phyloP scores from a whole-genome alignment of 1,140 invertebrate genomes.

The Caenorhabditis elegans region WBcel235 BX284604.4:2132001-2132500 shows the following conservation, averaged over 20 bases:
- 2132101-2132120: not conserved
- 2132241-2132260: not conserved
- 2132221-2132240: not conserved
- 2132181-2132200: not conserved
- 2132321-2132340: too few species aligned
- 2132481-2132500: too few species aligned
- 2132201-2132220: not conserved
- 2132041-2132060: constrained; percentile 29
- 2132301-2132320: too few species aligned
- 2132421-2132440: too few species aligned
- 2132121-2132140: not conserved
- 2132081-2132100: not conserved
- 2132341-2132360: too few species aligned
- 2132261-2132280: constrained; percentile 10
- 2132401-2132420: too few species aligned
- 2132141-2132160: not conserved
- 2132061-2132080: constrained; percentile 20
- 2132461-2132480: too few species aligned
- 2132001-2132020: not conserved
- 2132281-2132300: not conserved
- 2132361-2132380: too few species aligned
- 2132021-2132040: not conserved
- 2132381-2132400: too few species aligned
- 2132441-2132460: too few species aligned
- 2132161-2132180: not conserved